phyloP scores from a whole-genome alignment of 2,113 vertebrate species.

The Climacteris rufus region DNA sequence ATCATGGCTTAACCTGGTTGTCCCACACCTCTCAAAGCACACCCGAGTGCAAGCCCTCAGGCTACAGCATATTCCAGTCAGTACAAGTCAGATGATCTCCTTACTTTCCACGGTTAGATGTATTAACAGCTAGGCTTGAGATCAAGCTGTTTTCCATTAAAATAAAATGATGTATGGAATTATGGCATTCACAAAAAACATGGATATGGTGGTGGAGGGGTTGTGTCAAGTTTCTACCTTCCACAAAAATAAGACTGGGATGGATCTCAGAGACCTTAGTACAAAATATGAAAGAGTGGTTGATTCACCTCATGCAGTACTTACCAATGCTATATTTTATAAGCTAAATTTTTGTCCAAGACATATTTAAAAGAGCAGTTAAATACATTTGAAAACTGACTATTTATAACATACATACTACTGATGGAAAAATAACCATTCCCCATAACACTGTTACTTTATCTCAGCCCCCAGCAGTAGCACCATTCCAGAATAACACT shows the following conservation, averaged over 20 bases:
- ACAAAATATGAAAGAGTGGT: background rate
- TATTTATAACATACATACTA: background rate
- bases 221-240: background rate
- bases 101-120: background rate
- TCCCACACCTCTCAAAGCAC: background rate
- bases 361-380: background rate
- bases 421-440: background rate
- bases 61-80: background rate
- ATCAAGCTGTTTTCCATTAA: background rate
- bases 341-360: background rate
- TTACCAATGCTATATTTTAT: background rate
- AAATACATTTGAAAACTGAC: background rate
- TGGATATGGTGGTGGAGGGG: rapidly evolving
- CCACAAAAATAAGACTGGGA: background rate
- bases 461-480: background rate
- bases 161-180: background rate
- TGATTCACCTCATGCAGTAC: background rate
- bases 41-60: background rate
- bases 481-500: background rate
- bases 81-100: background rate
- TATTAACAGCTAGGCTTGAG: background rate
- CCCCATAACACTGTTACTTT: background rate
- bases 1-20: background rate
- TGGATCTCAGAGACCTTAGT: background rate
- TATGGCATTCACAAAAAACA: background rate